Evolutionary conservation across 1,140 invertebrate genomes (phyloP).

Genomic region (Nephila pilipes): DNA sequence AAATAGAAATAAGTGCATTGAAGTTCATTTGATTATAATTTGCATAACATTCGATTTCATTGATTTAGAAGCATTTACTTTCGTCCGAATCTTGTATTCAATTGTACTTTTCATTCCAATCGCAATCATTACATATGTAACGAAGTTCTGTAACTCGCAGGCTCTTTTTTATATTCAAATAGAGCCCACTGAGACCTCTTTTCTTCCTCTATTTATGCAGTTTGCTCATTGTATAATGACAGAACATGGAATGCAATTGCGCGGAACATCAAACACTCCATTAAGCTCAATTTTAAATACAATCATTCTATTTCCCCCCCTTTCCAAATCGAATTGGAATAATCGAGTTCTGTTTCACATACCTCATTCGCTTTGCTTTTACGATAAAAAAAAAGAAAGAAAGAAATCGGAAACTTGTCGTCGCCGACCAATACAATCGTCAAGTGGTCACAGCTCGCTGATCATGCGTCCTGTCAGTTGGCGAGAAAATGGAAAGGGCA

Average conservation of each 20-base stretch:
- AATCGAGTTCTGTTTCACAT: neutral
- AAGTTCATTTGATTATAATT: too few relatives aligned
- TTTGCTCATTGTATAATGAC: neutral
- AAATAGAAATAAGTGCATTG: too few relatives aligned
- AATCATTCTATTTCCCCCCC: neutral
- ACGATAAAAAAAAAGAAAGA: neutral
- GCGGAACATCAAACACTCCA: neutral
- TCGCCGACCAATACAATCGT: neutral
- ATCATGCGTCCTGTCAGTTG: neutral
- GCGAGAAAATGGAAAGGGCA: neutral
- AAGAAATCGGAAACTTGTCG: neutral
- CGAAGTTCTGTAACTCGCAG: neutral
- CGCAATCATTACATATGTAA: neutral
- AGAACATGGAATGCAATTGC: neutral
- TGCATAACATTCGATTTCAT: too few relatives aligned
- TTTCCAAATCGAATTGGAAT: neutral
- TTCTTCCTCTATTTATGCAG: neutral
- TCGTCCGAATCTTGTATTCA: neutral
- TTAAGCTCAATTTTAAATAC: constrained; percentile 2
- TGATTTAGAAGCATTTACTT: too few relatives aligned
- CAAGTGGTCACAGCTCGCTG: neutral
- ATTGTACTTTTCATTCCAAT: neutral
- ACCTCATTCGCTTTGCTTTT: neutral
- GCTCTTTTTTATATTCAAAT: neutral
- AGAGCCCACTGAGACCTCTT: neutral